Evolutionary conservation across 2,888 invertebrate species (phyloP), one percentile per base, ranked within the genome.

Genomic region (Calameuta idolon): DNA sequence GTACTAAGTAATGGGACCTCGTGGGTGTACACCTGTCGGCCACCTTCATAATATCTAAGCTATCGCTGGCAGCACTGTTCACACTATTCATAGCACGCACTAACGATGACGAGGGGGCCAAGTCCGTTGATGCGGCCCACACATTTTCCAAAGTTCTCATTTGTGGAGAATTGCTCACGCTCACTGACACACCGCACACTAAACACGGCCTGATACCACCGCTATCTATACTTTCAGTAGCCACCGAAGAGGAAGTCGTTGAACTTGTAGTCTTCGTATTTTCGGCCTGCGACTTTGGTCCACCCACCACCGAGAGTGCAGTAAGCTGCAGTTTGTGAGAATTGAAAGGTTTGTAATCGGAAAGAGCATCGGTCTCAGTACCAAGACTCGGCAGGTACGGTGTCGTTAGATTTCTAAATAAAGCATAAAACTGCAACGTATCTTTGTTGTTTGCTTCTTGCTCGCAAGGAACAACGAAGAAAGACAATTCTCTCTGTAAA

Each of bases 71-170:
- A 69, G 91, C 95, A 90, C 95, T 94, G 87, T 96, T 96, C 79
- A 96, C 95, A 88, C 95, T 95, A 89, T 97, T 96, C 94, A 96
- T 95, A 23, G 95, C 95, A 85, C 96, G 95, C 12, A 96, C 95
- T 78, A 94, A 87, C 23, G 91, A 91, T 5, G 91, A 91, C 4
- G 91, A 90, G 30, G 89, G 87, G 2, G 90, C 90, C 69, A 91
- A 78, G 79, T 91, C 90, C 11, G 90, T 87, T 12, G 90, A 87
- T 1, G 90, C 82, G 12, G 91, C 89, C 91, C 91, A 91, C 30
- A 91, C 91, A 76, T 90, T 91, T 79, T 90, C 91, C 74, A 91
- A 83, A 71, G 88, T 90, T 77, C 90, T 84, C 77, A 90, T 79
- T 75, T 90, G 89, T 15, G 86, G 85, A n/a, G 89, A 79, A 80